Evolutionary conservation across 2,113 vertebrate species (phyloP).

Genomic region (Rhizomys pruinosus): DNA sequence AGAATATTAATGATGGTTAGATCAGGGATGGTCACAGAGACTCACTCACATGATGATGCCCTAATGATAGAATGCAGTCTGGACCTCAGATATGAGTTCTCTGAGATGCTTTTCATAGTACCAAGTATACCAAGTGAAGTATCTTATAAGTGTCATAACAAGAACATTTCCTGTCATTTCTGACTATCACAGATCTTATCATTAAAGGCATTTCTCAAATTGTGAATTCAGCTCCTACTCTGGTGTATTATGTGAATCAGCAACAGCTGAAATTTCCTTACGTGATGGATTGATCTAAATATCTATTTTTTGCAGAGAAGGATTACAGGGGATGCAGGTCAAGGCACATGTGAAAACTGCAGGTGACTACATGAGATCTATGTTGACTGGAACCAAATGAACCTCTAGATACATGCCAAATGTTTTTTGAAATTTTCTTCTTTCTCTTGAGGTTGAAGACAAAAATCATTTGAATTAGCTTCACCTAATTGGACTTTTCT

Average conservation of each 20-base stretch:
- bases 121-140: background rate
- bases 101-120: background rate
- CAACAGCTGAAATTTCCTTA: background rate
- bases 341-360: background rate
- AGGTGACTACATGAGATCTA: background rate
- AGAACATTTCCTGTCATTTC: background rate
- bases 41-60: fast-evolving
- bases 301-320: conserved; percentile 26
- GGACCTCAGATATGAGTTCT: background rate
- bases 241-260: background rate
- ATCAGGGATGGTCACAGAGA: background rate
- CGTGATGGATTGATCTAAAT: background rate
- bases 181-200: background rate
- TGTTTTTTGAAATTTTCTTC: conserved; percentile 21
- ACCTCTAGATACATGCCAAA: conserved; percentile 7
- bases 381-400: background rate
- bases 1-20: too few relatives aligned
- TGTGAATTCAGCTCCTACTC: background rate
- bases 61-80: background rate
- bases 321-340: background rate
- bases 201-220: conserved; percentile 34
- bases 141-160: background rate
- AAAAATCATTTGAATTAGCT: conserved; percentile 1
- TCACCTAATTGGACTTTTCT: conserved; percentile 29
- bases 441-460: conserved; percentile 9